Percentiles rank a stretch among this genome's conserved stretches.
These are phyloP conservation scores for Drosophila chauvacae DNA, from an alignment of 1,140 invertebrate species.

Conservation along the genomic window DNA sequence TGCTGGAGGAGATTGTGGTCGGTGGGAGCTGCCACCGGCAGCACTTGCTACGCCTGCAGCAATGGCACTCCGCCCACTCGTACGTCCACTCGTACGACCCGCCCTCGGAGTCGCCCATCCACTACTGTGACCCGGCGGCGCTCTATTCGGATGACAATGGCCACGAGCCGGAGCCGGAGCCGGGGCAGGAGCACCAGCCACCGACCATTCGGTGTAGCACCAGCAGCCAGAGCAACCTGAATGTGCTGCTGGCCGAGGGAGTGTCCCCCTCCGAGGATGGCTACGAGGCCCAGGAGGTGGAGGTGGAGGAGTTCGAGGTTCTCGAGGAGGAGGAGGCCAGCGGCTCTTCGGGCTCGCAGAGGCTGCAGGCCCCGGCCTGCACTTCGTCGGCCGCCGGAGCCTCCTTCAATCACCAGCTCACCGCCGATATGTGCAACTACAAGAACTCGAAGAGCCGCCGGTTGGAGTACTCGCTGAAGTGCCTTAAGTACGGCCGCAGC, in stretches of 20 bases:
- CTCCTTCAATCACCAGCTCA: conserved; percentile 81
- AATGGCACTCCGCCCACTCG: conserved; percentile 60
- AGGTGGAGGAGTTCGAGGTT: conserved; percentile 20
- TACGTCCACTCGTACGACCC: conserved; percentile 52
- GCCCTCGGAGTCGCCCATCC: conserved; percentile 71
- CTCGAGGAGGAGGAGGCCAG: conserved; percentile 65
- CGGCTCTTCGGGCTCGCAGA: conserved; percentile 49
- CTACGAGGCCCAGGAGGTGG: conserved; percentile 21
- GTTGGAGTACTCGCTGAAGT: conserved; percentile 82
- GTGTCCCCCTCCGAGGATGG: conserved; percentile 1
- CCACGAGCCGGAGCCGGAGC: conserved; percentile 16
- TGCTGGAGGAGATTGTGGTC: conserved; percentile 83
- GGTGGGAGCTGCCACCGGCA: conserved; percentile 64
- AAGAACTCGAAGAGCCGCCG: conserved; percentile 84
- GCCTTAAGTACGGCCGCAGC: conserved; percentile 82
- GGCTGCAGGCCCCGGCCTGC: conserved; percentile 52
- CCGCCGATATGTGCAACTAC: conserved; percentile 83
- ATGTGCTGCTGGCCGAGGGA: conserved; percentile 60
- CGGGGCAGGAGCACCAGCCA: conserved; percentile 43
- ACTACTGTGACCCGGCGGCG: conserved; percentile 76
- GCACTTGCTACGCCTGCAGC: conserved; percentile 65
- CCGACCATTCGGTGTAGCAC: conserved; percentile 75
- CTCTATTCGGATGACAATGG: conserved; percentile 78
- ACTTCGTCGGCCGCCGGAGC: conserved; percentile 38
- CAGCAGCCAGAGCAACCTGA: conserved; percentile 77